Evolutionary conservation across 35 echinoderm and acorn worm species (phyloP).

Genomic region (Ptychodera flava): DNA sequence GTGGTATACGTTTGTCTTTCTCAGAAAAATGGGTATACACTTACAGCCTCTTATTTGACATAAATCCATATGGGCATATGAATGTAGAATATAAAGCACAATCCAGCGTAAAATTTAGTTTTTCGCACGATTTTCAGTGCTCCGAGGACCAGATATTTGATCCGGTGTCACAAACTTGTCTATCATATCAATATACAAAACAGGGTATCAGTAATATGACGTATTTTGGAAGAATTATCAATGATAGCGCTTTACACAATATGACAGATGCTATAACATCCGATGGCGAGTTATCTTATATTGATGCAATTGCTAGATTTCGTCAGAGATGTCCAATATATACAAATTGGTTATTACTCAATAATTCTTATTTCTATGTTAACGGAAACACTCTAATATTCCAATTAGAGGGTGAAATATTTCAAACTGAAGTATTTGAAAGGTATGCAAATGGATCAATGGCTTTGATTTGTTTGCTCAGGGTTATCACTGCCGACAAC

Average conservation of each 20-base stretch:
- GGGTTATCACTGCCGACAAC: background rate
- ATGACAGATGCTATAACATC: background rate
- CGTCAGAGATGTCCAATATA: background rate
- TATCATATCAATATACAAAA: no score
- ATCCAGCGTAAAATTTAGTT: no score
- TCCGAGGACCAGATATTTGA: no score
- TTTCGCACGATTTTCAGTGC: no score
- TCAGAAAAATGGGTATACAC: no score
- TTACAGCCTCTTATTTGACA: no score
- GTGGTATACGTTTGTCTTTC: no score
- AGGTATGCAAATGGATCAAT: background rate
- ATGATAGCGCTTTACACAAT: background rate
- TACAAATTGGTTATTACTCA: background rate
- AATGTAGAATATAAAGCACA: no score
- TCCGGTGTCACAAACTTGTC: no score
- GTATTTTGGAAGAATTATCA: no score
- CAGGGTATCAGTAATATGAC: no score
- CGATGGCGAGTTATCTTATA: background rate
- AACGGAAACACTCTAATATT: background rate
- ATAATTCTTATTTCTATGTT: background rate
- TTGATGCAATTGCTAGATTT: background rate
- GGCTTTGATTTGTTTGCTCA: background rate
- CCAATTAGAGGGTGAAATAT: background rate
- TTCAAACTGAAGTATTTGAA: background rate
- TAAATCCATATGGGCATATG: no score